Percentiles rank a stretch among this genome's conserved stretches.
phyloP scores from a whole-genome alignment of 37 sponge, comb jelly and placozoan species.

The Ephydatia muelleri region DNA sequence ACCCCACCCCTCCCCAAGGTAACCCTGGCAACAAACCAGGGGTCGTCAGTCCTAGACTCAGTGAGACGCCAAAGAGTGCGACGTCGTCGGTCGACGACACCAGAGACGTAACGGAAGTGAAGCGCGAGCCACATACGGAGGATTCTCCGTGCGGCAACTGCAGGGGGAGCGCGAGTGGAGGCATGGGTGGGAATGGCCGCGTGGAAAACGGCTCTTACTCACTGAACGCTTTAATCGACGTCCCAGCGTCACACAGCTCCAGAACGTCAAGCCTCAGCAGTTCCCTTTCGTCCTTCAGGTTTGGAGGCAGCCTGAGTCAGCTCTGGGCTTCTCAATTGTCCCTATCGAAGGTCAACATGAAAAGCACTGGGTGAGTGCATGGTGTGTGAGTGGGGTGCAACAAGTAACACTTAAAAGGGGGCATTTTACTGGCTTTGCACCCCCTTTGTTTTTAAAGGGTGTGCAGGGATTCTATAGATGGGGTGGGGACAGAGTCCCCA shows the following conservation, averaged over 20 bases:
- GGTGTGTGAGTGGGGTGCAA: background rate
- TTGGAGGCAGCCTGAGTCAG: constrained; percentile 81
- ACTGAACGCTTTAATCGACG: constrained; percentile 61
- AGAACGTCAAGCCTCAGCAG: constrained; percentile 67
- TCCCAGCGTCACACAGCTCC: constrained; percentile 43
- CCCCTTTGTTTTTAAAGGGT: no score
- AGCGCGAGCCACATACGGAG: background rate
- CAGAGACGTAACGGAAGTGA: background rate
- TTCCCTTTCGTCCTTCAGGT: constrained; percentile 65
- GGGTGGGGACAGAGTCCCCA: background rate
- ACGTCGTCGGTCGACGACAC: background rate
- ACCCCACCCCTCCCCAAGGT: background rate
- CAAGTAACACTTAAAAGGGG: background rate
- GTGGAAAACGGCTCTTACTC: constrained; percentile 25
- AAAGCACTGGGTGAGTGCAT: constrained; percentile 74
- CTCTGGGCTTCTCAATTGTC: constrained; percentile 76
- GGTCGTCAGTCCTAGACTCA: background rate
- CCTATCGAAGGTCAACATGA: constrained; percentile 63
- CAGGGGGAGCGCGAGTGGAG: background rate
- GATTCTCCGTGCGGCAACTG: background rate
- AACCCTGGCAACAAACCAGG: background rate
- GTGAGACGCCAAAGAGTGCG: background rate
- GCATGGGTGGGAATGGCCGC: background rate
- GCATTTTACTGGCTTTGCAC: background rate
- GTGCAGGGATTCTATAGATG: no score